These are phyloP conservation scores for Todiramphus chloris DNA, from an alignment of 2,113 vertebrate species.

Conservation along the genomic window DNA sequence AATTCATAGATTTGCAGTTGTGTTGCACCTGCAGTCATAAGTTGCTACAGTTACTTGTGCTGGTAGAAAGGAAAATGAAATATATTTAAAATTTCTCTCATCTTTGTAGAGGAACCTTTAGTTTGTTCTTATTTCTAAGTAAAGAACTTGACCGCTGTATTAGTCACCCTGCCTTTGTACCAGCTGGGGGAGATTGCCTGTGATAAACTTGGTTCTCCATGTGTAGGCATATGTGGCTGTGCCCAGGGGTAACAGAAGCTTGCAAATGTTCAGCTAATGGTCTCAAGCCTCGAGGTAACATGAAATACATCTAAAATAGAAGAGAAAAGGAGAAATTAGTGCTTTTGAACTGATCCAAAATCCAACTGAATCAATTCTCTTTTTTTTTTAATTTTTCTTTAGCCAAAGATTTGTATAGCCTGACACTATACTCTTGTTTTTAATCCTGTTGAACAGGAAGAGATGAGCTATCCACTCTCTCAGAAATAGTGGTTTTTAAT, in stretches of 20 bases:
- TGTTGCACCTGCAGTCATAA: accelerated
- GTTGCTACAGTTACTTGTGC: neutral
- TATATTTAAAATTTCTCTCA: neutral
- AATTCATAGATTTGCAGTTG: neutral
- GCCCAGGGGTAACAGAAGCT: neutral
- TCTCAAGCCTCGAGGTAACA: neutral
- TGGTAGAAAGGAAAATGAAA: neutral
- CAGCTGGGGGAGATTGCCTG: neutral
- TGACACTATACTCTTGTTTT: neutral
- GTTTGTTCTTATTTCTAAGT: neutral
- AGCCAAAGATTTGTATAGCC: neutral
- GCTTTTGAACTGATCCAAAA: neutral
- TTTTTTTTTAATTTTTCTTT: neutral
- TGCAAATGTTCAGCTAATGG: neutral
- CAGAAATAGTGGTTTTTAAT: neutral
- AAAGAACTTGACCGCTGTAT: neutral
- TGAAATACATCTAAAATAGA: neutral
- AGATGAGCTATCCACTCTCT: neutral
- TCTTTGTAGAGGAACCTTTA: neutral
- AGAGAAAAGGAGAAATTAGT: neutral
- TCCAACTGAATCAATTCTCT: neutral
- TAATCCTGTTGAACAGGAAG: neutral
- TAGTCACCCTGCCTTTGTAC: neutral
- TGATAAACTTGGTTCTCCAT: neutral
- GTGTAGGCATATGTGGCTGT: accelerated